phyloP scores from a whole-genome alignment of 1,140 invertebrate species.

The Caerostris darwini region DNA sequence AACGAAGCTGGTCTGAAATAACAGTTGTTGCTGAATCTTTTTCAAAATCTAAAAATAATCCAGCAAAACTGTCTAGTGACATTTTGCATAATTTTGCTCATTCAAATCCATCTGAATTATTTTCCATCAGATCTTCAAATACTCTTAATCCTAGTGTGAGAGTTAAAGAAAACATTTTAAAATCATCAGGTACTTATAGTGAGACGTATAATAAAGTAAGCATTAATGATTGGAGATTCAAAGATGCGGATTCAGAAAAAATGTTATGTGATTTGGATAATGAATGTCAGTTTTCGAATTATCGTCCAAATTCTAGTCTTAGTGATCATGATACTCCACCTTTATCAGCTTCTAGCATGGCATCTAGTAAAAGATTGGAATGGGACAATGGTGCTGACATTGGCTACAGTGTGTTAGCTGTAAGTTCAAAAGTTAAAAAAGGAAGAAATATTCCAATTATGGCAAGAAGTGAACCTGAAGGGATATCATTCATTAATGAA shows the following conservation, averaged over 20 bases:
- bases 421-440: neutral
- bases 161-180: neutral
- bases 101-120: neutral
- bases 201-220: too few species aligned
- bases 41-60: neutral
- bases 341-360: constrained; percentile 56
- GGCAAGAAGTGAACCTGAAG: constrained; percentile 58
- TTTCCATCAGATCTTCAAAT: neutral
- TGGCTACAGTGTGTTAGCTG: constrained; percentile 2
- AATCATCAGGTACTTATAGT: too few species aligned
- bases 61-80: neutral
- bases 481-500: constrained; percentile 55
- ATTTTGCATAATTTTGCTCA: neutral
- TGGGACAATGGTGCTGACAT: constrained; percentile 70
- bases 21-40: neutral
- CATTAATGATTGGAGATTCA: neutral
- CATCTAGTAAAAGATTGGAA: constrained; percentile 58
- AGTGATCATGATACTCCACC: constrained; percentile 63
- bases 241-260: neutral
- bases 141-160: neutral
- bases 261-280: neutral
- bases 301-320: constrained; percentile 16
- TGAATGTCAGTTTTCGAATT: neutral
- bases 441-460: neutral
- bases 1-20: constrained; percentile 42